Base-by-base conservation (phyloP, 2,797 vertebrate genomes). In the Synaphobranchus kaupii region DNA sequence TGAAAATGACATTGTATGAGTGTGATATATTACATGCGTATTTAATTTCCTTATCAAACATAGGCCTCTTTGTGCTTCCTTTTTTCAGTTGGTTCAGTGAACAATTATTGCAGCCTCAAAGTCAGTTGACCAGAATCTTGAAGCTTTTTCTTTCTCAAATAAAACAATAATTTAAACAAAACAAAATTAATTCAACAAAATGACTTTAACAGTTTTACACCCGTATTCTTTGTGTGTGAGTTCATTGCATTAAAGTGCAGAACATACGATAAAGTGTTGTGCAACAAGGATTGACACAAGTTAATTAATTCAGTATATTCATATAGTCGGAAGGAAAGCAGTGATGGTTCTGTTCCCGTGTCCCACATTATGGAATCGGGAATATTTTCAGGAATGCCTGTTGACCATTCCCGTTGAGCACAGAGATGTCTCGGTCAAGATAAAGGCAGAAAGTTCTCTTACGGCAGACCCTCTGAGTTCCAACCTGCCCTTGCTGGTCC, bases 381-480 rank as follows among this genome's bases (percentile, higher is more conserved):
- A 25, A 81, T 81, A 50, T 50, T 25, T 81, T 15, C 4, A 15
- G 44, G 22, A 47, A 20, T 39, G 10, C 13, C 50, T 22, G 20
- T 86, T 7, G 7, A 9, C 9, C 1, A 25, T 54, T 63, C 63
- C 50, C 13, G n/a, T 9, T 52, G 60, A 87, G 63, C 80, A 22
- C 80, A 22, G 48, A 56, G 54, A 84, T 87, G 20, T 76, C n/a
- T 83, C 10, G 22, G 47, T 68, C 48, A 87, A 71, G 68, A 68
- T 39, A 71, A 54, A 50, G 28, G 47, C 44, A 39, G 86, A 44
- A 54, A 10, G 80, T 60, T 68, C 34, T n/a, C 78, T 54, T n/a
- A 31, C 52, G 28, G 20, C 17, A 3, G 20, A n/a, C 25, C 2
- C 78, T 86, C 5, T 48, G 2, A 76, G 66, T 76, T 25, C 25